A percentile compares a stretch with the other conserved stretches of the same genome.
phyloP scores from a whole-genome alignment of 2,888 invertebrate genomes.

The Xestia xanthographa region DNA sequence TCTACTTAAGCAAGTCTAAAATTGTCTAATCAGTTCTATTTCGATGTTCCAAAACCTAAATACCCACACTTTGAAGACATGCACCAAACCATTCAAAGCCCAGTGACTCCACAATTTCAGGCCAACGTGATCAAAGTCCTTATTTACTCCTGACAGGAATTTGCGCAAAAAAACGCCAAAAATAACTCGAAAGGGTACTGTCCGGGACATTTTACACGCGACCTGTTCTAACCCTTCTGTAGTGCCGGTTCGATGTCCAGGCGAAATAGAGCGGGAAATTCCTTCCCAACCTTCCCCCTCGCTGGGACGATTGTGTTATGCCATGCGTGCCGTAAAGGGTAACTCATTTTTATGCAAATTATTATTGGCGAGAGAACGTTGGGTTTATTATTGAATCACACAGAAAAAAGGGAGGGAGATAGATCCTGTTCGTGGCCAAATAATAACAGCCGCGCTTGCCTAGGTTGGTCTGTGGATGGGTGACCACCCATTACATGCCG shows the following conservation, averaged over 20 bases:
- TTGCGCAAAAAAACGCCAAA: constrained; percentile 59
- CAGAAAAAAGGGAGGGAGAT: neutral
- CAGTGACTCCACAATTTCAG: constrained; percentile 44
- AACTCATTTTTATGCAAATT: constrained; percentile 65
- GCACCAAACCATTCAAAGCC: constrained; percentile 23
- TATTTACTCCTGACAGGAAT: constrained; percentile 40
- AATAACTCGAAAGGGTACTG: constrained; percentile 62
- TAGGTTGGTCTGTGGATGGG: neutral
- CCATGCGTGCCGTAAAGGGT: constrained; percentile 66
- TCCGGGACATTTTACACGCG: constrained; percentile 76
- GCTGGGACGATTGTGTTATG: constrained; percentile 67
- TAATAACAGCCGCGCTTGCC: neutral
- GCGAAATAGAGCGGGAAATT: constrained; percentile 80
- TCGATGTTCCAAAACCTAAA: neutral
- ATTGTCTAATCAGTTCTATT: neutral
- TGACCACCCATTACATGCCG: neutral
- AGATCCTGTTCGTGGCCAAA: no score
- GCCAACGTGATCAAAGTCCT: constrained; percentile 45
- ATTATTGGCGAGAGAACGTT: constrained; percentile 42
- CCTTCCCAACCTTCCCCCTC: constrained; percentile 50
- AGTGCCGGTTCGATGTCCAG: constrained; percentile 74
- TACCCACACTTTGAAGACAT: constrained; percentile 30
- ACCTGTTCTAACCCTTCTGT: constrained; percentile 70
- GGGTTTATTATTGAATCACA: constrained; percentile 47
- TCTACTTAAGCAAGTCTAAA: constrained; percentile 8